These are phyloP conservation scores for Tonatia bakeri DNA, from an alignment of 2,113 vertebrate genomes.

Conservation along the genomic window DNA sequence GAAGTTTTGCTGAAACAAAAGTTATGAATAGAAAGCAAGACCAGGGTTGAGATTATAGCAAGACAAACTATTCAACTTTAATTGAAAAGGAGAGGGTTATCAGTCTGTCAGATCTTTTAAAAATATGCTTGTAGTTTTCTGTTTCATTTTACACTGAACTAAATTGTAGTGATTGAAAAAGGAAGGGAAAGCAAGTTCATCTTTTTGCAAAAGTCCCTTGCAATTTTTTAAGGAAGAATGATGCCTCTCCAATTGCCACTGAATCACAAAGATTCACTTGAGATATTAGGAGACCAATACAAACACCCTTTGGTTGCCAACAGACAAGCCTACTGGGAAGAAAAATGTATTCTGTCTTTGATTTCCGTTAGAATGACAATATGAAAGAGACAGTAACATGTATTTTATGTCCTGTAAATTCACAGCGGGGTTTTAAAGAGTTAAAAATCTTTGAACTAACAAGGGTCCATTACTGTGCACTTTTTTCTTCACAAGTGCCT, in stretches of 20 bases:
- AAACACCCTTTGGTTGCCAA: constrained; percentile 89
- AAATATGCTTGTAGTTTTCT: constrained; percentile 33
- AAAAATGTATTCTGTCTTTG: constrained; percentile 89
- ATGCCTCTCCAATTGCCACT: constrained; percentile 58
- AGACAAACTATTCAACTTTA: constrained; percentile 25
- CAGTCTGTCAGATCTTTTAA: constrained; percentile 17
- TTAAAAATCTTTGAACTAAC: constrained; percentile 99
- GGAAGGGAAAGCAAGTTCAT: constrained; percentile 34
- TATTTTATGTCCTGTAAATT: constrained; percentile 97
- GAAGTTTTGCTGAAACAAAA: constrained; percentile 52
- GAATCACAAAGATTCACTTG: constrained; percentile 73
- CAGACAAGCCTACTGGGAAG: constrained; percentile 85
- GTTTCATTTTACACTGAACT: constrained; percentile 35
- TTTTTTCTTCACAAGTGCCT: constrained; percentile 88
- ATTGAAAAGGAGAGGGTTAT: background rate
- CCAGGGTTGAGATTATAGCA: background rate
- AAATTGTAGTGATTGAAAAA: constrained; percentile 45
- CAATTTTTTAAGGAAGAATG: constrained; percentile 46
- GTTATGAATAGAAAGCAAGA: background rate
- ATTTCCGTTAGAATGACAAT: constrained; percentile 94
- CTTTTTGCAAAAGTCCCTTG: constrained; percentile 57
- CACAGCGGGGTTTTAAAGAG: constrained; percentile 98
- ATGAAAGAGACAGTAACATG: constrained; percentile 99
- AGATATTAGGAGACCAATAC: constrained; percentile 83
- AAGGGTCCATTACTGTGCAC: constrained; percentile 91